phyloP scores from a whole-genome alignment of 2,113 vertebrate genomes.

The Melierax canorus region DNA sequence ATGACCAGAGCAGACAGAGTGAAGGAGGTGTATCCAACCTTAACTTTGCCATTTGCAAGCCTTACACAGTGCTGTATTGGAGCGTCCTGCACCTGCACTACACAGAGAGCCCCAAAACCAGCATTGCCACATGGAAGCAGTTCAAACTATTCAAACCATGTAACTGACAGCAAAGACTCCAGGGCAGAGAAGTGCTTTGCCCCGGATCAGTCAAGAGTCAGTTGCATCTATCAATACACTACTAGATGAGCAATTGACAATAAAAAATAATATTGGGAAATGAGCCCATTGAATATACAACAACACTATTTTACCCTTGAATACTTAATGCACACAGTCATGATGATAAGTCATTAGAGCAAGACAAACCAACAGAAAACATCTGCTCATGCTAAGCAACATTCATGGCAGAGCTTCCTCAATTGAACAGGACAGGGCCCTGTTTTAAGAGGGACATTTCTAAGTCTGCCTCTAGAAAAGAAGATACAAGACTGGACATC shows the following conservation, averaged over 20 bases:
- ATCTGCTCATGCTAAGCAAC: not conserved
- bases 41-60: not conserved
- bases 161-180: not conserved
- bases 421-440: not conserved
- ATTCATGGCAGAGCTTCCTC: not conserved
- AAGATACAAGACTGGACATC: not conserved
- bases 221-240: not conserved
- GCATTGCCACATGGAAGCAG: accelerated
- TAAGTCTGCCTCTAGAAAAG: not conserved
- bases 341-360: not conserved
- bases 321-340: not conserved
- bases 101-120: not conserved
- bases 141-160: too few species aligned
- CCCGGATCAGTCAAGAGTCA: not conserved
- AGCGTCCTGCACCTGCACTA: not conserved
- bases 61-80: accelerated
- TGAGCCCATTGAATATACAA: not conserved
- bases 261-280: not conserved
- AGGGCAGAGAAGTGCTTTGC: not conserved
- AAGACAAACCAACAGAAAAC: not conserved
- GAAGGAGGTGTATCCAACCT: not conserved
- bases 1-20: not conserved
- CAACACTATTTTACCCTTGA: not conserved
- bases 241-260: not conserved
- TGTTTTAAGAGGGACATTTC: not conserved